phyloP scores from a whole-genome alignment of 2,888 invertebrate genomes.

The Pollenia labialis region DNA sequence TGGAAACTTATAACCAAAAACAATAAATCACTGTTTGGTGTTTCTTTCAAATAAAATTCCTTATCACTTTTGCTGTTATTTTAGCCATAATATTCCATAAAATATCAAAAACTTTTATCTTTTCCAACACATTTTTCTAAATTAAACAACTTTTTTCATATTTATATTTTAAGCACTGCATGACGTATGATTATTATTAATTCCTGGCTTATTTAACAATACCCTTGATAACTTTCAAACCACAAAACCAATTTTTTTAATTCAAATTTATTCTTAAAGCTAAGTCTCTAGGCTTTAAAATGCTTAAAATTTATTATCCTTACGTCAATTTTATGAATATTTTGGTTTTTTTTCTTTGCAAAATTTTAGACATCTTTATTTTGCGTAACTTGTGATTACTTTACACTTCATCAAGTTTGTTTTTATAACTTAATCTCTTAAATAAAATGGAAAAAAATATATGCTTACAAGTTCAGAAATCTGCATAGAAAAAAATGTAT shows the following conservation, averaged over 20 bases:
- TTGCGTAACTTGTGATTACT: constrained; percentile 36
- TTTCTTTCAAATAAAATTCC: not conserved
- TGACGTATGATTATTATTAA: constrained; percentile 51
- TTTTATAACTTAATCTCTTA: constrained; percentile 60
- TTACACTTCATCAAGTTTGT: constrained; percentile 64
- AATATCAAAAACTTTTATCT: not conserved
- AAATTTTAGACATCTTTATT: constrained; percentile 26
- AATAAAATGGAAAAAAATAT: constrained; percentile 2
- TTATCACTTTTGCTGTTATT: not conserved
- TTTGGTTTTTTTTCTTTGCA: not conserved
- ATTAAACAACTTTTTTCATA: not conserved
- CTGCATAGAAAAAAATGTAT: not conserved
- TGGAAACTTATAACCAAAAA: too few species aligned
- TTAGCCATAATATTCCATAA: not conserved
- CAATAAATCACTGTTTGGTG: too few species aligned
- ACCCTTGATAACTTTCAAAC: not conserved
- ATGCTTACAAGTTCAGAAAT: not conserved
- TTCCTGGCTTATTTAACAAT: constrained; percentile 17
- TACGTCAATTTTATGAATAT: constrained; percentile 17
- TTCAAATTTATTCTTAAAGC: constrained; percentile 8
- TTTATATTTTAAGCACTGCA: not conserved
- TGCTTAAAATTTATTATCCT: not conserved
- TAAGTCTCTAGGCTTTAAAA: constrained; percentile 1
- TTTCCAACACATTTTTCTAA: not conserved
- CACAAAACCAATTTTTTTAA: not conserved